Base-by-base conservation (phyloP, 2,113 vertebrate genomes). In the Aegypius monachus region DNA sequence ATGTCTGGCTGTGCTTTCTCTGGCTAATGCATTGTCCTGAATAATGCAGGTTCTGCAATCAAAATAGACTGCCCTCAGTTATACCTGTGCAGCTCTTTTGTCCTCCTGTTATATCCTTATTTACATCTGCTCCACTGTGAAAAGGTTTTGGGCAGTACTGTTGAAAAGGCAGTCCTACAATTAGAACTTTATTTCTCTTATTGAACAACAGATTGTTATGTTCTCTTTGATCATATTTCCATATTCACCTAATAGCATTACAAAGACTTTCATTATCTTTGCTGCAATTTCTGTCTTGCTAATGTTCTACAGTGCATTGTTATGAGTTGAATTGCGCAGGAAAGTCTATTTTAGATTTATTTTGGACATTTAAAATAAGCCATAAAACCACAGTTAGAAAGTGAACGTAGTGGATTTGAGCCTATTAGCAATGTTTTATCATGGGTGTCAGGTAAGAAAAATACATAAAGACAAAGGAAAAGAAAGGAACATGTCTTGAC, bases 1-100 rank as follows among this genome's bases (percentile, higher is more conserved):
- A 71, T 52, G 59, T 95, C 87, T 95, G 48, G 79, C 95, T 95
- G 95, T 91, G 91, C 74, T 80, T 91, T 83, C 62, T 82, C 71
- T 93, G 66, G 58, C 38, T 93, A 81, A 85, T 90, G 45, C 67
- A 83, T 95, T 50, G 43, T 86, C n/a, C 40, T 75, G 70, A 93
- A 58, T 85, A 90, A 94, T 83, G 66, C 45, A 66, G 47, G 36
- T 81, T 90, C 74, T 88, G 23, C 62, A 85, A 16, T 91, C 71
- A 90, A 80, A 95, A 70, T 50, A 71, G 34, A 18, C 53, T 93
- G 81, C 55, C 55, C 67, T 92, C 59, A 88, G 21, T 95, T 97
- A 78, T 55, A 78, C 42, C 31, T 94, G 27, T 77, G 74, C 58
- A 91, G 38, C 36, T 89, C 65, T 81, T 47, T 67, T 85, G 77